These are phyloP conservation scores for Syritta pipiens DNA, from an alignment of 2,888 invertebrate species.

Conservation along the genomic window DNA sequence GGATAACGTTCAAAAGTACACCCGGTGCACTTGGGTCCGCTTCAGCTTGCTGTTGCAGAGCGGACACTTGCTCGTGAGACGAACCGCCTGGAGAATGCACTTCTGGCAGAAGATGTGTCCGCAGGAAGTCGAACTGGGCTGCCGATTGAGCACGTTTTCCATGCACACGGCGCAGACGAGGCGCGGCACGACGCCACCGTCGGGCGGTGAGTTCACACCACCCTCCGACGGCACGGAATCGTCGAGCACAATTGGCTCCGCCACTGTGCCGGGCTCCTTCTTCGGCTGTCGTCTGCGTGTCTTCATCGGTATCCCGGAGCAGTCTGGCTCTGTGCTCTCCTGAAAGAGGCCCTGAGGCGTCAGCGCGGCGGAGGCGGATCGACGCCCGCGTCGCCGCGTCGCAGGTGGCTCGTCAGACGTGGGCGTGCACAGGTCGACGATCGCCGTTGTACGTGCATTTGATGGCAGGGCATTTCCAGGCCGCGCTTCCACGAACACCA, in stretches of 20 bases:
- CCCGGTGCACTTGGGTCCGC: conserved; percentile 35
- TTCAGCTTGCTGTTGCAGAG: conserved; percentile 60
- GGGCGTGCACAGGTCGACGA: conserved; percentile 57
- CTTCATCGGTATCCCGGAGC: neutral
- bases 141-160: conserved; percentile 22
- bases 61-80: conserved; percentile 59
- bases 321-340: neutral
- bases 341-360: neutral
- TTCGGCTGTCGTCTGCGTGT: conserved; percentile 28
- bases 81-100: conserved; percentile 60
- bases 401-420: neutral
- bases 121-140: conserved; percentile 63
- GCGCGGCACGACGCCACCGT: neutral
- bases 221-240: neutral
- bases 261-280: neutral
- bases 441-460: conserved; percentile 26
- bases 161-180: conserved; percentile 67
- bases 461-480: conserved; percentile 52
- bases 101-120: conserved; percentile 70
- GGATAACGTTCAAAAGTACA: conserved; percentile 31
- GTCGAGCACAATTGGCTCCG: neutral
- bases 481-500: conserved; percentile 56
- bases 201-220: neutral
- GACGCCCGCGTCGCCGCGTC: conserved; percentile 6
- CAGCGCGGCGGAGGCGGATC: neutral